Evolutionary conservation across 2,888 invertebrate species (phyloP), one percentile per base, ranked within the genome.

Genomic region (Gastrophysa polygoni): DNA sequence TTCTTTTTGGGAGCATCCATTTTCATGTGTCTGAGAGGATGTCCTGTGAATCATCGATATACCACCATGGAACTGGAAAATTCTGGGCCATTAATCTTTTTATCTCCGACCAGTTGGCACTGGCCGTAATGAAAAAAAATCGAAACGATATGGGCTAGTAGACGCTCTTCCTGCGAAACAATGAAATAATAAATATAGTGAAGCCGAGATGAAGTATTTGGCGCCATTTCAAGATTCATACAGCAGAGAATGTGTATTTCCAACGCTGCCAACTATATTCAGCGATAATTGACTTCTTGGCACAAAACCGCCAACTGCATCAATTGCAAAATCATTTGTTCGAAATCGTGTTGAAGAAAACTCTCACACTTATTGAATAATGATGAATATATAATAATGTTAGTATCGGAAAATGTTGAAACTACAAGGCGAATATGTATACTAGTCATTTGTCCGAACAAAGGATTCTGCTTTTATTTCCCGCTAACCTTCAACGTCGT

Each of bases 161-260:
- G 54, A 52, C 38, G 32, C 57, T 59, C 63, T 54, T 59, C 29
- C 47, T 69, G 66, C 62, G 70, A 71, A 73, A 73, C 72, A 73
- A 73, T 71, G 70, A 71, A 73, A 74, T 71, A 73, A 73, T 72
- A 72, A 72, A 74, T 71, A 71, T 68, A 72, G 68, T 69, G 69
- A 38, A 38, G 38, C 38, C 38, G 38, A 38, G 38, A 38, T 38
- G 14, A 38, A 73, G 71, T 73, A 74, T 74, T 74, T 75, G 74
- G 74, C 74, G 73, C 65, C 64, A 68, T 69, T 73, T 74, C 75
- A 75, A 74, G 44, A 72, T 72, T 74, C 73, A 73, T 73, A 73
- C 71, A 71, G 72, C 38, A 38, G 38, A n/a, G 71, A 71, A 67
- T 71, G 72, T 72, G 68, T 68, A 71, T 68, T 69, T 63, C 70